These are phyloP conservation scores for Rachycentron canadum DNA, from an alignment of 2,797 vertebrate genomes.

Conservation along the genomic window DNA sequence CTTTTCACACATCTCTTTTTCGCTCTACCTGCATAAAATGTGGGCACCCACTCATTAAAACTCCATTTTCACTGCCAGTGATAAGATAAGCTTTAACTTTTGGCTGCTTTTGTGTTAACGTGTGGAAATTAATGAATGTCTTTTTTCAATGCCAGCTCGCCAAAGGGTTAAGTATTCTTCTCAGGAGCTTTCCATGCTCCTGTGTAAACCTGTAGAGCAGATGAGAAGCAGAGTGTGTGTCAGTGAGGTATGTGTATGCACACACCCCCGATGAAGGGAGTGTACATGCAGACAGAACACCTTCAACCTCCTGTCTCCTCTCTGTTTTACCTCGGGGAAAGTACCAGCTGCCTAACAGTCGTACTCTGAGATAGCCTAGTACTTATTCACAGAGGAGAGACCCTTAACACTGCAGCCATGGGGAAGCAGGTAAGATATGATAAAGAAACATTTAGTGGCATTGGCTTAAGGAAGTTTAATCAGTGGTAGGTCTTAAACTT, in stretches of 20 bases:
- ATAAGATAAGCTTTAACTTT: slow-evolving; percentile 1
- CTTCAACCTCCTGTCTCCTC: slow-evolving; percentile 78
- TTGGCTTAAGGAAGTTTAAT: slow-evolving; percentile 34
- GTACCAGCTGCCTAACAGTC: slow-evolving; percentile 62
- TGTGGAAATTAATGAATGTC: slow-evolving; percentile 6
- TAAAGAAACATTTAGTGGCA: slow-evolving; percentile 43
- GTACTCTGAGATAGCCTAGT: slow-evolving; percentile 48
- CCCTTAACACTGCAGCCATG: slow-evolving; percentile 74
- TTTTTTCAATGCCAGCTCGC: slow-evolving; percentile 30
- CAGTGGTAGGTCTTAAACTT: slow-evolving; percentile 27
- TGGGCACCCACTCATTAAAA: slow-evolving; percentile 9
- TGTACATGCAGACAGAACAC: slow-evolving; percentile 76
- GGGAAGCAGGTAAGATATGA: slow-evolving; percentile 84
- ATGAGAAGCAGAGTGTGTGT: slow-evolving; percentile 73
- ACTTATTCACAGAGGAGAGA: slow-evolving; percentile 67
- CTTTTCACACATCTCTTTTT: slow-evolving; percentile 18
- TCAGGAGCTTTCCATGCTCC: slow-evolving; percentile 64
- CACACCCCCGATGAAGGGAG: slow-evolving; percentile 77
- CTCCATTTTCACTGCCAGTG: not conserved
- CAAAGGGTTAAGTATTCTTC: slow-evolving; percentile 70
- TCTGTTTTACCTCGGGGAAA: slow-evolving; percentile 75
- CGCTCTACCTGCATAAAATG: slow-evolving; percentile 6
- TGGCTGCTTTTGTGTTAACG: slow-evolving; percentile 7
- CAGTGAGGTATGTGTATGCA: slow-evolving; percentile 74
- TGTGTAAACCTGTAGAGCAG: slow-evolving; percentile 82